Evolutionary conservation across 2,888 invertebrate genomes (phyloP), one percentile per base, ranked within the genome.

Genomic region (Heteropelma amictum): DNA sequence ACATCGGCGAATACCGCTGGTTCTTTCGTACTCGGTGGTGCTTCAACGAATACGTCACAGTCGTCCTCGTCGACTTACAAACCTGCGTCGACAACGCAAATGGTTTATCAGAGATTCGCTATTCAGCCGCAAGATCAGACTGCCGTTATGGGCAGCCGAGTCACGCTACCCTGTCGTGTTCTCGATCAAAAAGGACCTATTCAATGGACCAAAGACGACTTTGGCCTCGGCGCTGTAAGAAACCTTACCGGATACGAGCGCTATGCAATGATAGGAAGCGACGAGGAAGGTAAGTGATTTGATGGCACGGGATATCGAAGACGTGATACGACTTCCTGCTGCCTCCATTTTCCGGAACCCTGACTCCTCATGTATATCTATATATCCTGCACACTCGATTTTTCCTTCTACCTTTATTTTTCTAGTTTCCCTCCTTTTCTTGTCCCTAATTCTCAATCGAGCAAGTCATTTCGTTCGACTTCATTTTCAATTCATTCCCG

Each of bases 151-250:
- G 97, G 97, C 10, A 95, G 95, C 61, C 93, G 95, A 72, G 96
- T 97, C 42, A 96, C 97, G 8, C 90, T 98, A 69, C 97, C 97
- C 3, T 98, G 98, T 89, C 92, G 96, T 40, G 96, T 98, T 21
- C 94, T 96, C 87, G 94, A 95, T 86, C 96, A 97, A 89, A 93
- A 93, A 47, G 98, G 98, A 0, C 93, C 94, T 63, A 92, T 98
- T 63, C 98, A 98, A 89, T 99, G 99, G 99, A 98, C 98, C 70
- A 96, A 97, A 86, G 97, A 98, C 86, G 98, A 97, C 86, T 98
- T 98, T 85, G 98, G 98, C 0, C 92, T 99, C 30, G 98, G 98
- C 1, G 93, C 95, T 0, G 96, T 97, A 85, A 92, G 98, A 79
- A 95, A 96, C 83, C 92, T 98, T 72, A 95, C 96, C 73, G 97